These are phyloP conservation scores for Anoplopoma fimbria DNA, from an alignment of 2,113 vertebrate species.

Conservation along the genomic window DNA sequence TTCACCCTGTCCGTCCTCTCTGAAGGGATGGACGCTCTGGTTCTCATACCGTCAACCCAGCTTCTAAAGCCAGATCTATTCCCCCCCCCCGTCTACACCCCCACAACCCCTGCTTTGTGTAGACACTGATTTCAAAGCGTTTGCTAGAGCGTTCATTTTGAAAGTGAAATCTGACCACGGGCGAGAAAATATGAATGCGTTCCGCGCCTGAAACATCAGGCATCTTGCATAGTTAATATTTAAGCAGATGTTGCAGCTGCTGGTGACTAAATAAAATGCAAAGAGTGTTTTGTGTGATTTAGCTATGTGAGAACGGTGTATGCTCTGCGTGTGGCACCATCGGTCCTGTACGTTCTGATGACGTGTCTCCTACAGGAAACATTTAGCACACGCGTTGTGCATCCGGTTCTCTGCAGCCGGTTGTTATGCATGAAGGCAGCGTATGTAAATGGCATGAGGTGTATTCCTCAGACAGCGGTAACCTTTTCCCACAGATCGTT, in stretches of 20 bases:
- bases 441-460: constrained; percentile 59
- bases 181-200: constrained; percentile 57
- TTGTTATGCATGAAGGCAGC: constrained; percentile 48
- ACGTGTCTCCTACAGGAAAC: not conserved
- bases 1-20: constrained; percentile 50
- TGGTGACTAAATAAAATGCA: constrained; percentile 39
- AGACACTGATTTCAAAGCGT: constrained; percentile 62
- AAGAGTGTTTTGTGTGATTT: not conserved
- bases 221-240: constrained; percentile 60
- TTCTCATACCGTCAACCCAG: constrained; percentile 50
- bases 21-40: constrained; percentile 43
- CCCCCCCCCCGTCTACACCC: constrained; percentile 1
- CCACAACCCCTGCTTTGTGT: not conserved
- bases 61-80: constrained; percentile 40
- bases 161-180: constrained; percentile 62
- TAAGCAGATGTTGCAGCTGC: constrained; percentile 33
- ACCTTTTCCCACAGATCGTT: constrained; percentile 75
- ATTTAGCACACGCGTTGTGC: not conserved
- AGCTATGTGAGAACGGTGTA: not conserved
- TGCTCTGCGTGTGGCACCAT: not conserved
- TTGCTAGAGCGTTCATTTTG: constrained; percentile 65
- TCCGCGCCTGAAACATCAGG: constrained; percentile 55
- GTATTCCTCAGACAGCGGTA: constrained; percentile 55
- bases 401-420: no score
- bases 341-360: not conserved